Conservation (phyloP, 1,140 invertebrate genomes). For the Ceratina australensis region DNA sequence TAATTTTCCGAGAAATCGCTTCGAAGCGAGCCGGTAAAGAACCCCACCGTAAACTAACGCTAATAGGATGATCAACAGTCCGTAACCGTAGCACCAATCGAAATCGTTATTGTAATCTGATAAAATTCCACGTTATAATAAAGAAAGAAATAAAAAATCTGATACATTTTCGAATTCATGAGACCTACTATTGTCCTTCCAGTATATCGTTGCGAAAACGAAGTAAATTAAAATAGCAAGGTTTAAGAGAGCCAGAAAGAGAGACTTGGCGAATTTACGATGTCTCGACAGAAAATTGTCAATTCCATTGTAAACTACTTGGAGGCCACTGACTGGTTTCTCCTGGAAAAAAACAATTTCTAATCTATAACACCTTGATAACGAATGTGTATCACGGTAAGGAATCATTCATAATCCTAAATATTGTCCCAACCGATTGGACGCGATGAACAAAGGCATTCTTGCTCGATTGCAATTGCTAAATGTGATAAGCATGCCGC, state of each 20-base stretch:
- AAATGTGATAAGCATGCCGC: background rate
- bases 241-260: constrained; percentile 49
- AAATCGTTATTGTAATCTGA: constrained; percentile 50
- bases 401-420: background rate
- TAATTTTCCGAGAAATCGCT: constrained; percentile 80
- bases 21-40: constrained; percentile 84
- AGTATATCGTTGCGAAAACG: constrained; percentile 53
- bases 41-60: constrained; percentile 82
- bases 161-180: background rate
- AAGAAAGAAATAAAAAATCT: background rate
- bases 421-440: background rate
- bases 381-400: too few relatives aligned
- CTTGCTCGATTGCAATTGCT: background rate
- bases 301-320: constrained; percentile 1
- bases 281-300: constrained; percentile 39
- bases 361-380: background rate
- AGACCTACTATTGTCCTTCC: constrained; percentile 49
- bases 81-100: constrained; percentile 85
- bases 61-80: constrained; percentile 86
- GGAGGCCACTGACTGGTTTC: background rate
- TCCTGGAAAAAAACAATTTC: constrained; percentile 9
- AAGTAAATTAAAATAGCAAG: constrained; percentile 52
- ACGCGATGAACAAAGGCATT: constrained; percentile 1
- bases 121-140: background rate
- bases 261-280: constrained; percentile 20